phyloP scores from a whole-genome alignment of 2,113 vertebrate species.

The Oryzias melastigma region DNA sequence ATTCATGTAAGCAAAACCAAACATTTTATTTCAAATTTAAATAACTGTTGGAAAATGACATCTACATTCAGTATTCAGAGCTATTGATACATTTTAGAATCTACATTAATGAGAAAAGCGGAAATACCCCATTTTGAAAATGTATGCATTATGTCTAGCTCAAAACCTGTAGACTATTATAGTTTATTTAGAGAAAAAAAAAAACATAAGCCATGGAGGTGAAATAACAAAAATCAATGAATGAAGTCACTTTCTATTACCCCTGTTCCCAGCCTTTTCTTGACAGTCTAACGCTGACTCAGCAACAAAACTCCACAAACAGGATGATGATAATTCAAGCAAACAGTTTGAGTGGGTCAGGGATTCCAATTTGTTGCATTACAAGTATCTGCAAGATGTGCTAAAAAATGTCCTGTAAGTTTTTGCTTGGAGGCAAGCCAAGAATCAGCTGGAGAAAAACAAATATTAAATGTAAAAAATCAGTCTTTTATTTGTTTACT shows the following conservation, averaged over 20 bases:
- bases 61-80: conserved; percentile 41
- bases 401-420: conserved; percentile 56
- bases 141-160: conserved; percentile 36
- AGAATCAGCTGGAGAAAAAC: conserved; percentile 65
- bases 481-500: conserved; percentile 67
- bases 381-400: conserved; percentile 60
- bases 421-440: conserved; percentile 30
- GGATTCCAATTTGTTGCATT: conserved; percentile 36
- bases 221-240: conserved; percentile 49
- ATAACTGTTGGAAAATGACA: conserved; percentile 43
- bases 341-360: conserved; percentile 68
- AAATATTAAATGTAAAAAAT: conserved; percentile 58
- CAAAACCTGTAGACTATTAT: conserved; percentile 12
- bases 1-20: conserved; percentile 35
- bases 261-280: conserved; percentile 16
- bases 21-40: conserved; percentile 44
- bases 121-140: conserved; percentile 46
- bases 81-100: conserved; percentile 62
- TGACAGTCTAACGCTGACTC: conserved; percentile 32
- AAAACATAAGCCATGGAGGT: background rate
- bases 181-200: background rate
- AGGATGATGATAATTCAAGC: conserved; percentile 66
- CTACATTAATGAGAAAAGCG: conserved; percentile 53
- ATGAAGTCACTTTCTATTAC: conserved; percentile 27
- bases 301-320: conserved; percentile 55